Evolutionary conservation across 2,797 vertebrate genomes (phyloP).

Genomic region (Chiloscyllium punctatum): DNA sequence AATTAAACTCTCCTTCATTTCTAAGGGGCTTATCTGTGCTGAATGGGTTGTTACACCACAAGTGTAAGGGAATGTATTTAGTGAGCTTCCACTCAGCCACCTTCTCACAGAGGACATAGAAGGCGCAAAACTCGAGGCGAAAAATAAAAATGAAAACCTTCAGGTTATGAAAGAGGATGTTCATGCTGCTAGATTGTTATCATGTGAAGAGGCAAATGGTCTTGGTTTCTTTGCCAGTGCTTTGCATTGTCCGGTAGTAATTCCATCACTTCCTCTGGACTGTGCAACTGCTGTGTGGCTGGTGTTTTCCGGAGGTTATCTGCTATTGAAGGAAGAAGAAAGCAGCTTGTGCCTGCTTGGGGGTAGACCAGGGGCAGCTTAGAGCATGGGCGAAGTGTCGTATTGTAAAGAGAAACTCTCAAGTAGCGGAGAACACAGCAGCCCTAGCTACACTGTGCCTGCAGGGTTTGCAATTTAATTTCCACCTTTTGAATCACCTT

Average conservation of each 20-base stretch:
- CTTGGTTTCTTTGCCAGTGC: conserved; percentile 14
- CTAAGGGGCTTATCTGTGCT: conserved; percentile 98
- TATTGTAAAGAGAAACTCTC: background rate
- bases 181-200: conserved; percentile 49
- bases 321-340: conserved; percentile 25
- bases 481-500: conserved; percentile 3
- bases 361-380: background rate
- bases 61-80: conserved; percentile 78
- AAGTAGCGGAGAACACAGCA: background rate
- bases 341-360: background rate
- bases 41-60: conserved; percentile 92
- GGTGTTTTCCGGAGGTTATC: conserved; percentile 4
- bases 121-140: conserved; percentile 53
- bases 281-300: conserved; percentile 1
- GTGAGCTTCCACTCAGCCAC: conserved; percentile 68
- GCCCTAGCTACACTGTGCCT: background rate
- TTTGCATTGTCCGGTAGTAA: conserved; percentile 6
- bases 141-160: conserved; percentile 45
- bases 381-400: background rate
- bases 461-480: conserved; percentile 19
- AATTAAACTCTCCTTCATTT: conserved; percentile 94
- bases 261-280: conserved; percentile 21
- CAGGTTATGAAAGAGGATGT: conserved; percentile 61
- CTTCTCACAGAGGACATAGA: conserved; percentile 57
- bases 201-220: conserved; percentile 25